These are phyloP conservation scores for Nephrotoma guestfalica DNA, from an alignment of 2,888 invertebrate species.

Conservation along the genomic window DNA sequence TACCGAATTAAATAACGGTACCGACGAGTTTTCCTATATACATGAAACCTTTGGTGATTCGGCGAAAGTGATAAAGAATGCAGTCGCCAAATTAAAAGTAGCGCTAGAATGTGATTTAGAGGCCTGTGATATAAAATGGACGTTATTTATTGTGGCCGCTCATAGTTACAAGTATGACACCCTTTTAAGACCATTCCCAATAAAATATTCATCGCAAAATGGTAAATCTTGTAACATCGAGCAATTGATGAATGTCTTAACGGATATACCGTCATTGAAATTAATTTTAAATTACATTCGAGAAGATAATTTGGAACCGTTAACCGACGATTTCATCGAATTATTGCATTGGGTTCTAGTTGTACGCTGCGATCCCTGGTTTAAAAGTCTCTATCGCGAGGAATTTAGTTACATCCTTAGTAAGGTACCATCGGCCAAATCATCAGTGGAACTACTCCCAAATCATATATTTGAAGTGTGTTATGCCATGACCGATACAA, in stretches of 20 bases:
- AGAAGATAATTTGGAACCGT: slow-evolving; percentile 25
- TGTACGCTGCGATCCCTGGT: slow-evolving; percentile 41
- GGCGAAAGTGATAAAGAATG: neutral
- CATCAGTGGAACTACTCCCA: slow-evolving; percentile 36
- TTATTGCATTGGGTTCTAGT: slow-evolving; percentile 52
- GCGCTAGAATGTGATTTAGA: slow-evolving; percentile 38
- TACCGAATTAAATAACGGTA: neutral
- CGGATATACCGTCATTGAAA: slow-evolving; percentile 38
- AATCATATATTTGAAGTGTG: slow-evolving; percentile 54
- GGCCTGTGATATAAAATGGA: slow-evolving; percentile 59
- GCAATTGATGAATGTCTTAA: slow-evolving; percentile 30
- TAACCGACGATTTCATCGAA: slow-evolving; percentile 39
- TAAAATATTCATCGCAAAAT: slow-evolving; percentile 42
- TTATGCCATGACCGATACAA: slow-evolving; percentile 40
- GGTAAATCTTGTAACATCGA: slow-evolving; percentile 52
- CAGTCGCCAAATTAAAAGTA: slow-evolving; percentile 13
- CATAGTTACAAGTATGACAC: slow-evolving; percentile 62
- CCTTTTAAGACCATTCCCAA: slow-evolving; percentile 62
- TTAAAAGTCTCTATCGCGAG: slow-evolving; percentile 40
- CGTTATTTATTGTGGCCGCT: slow-evolving; percentile 61
- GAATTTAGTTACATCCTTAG: slow-evolving; percentile 30
- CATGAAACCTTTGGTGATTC: neutral
- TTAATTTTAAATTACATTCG: slow-evolving; percentile 29
- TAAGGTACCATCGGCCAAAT: slow-evolving; percentile 34
- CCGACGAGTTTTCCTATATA: neutral